These are phyloP conservation scores for Antennarius striatus DNA, from an alignment of 2,113 vertebrate genomes.

Conservation along the genomic window DNA sequence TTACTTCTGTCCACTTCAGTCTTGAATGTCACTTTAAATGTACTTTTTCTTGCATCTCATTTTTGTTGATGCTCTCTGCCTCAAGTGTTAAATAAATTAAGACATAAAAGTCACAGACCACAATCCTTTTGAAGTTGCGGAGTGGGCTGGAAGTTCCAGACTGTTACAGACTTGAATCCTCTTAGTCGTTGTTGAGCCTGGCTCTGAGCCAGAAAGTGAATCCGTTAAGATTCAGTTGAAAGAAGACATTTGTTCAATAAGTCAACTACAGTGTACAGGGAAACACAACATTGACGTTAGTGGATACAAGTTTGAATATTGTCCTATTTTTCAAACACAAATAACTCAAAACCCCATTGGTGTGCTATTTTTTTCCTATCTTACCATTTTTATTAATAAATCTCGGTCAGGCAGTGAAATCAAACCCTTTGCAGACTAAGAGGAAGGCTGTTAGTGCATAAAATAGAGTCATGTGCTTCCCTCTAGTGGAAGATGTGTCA, in stretches of 20 bases:
- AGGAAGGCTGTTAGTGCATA: not conserved
- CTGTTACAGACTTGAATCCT: constrained; percentile 52
- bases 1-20: not conserved
- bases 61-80: constrained; percentile 10
- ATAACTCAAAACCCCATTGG: too few species aligned
- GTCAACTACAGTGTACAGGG: too few species aligned
- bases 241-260: constrained; percentile 1
- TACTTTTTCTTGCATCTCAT: not conserved
- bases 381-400: not conserved
- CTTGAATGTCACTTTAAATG: not conserved
- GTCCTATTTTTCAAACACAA: not conserved
- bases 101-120: too few species aligned
- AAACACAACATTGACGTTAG: too few species aligned
- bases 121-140: too few species aligned
- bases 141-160: constrained; percentile 17
- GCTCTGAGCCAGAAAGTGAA: constrained; percentile 17
- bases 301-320: too few species aligned
- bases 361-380: not conserved
- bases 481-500: constrained; percentile 49
- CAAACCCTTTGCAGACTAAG: constrained; percentile 5
- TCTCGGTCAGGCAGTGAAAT: not conserved
- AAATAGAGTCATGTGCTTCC: constrained; percentile 31
- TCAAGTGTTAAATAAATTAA: constrained; percentile 5
- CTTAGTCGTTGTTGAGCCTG: not conserved
- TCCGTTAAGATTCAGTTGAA: constrained; percentile 31